Evolutionary conservation across 1,140 invertebrate species (phyloP).

Genomic region (Druon quercuslanigerum): DNA sequence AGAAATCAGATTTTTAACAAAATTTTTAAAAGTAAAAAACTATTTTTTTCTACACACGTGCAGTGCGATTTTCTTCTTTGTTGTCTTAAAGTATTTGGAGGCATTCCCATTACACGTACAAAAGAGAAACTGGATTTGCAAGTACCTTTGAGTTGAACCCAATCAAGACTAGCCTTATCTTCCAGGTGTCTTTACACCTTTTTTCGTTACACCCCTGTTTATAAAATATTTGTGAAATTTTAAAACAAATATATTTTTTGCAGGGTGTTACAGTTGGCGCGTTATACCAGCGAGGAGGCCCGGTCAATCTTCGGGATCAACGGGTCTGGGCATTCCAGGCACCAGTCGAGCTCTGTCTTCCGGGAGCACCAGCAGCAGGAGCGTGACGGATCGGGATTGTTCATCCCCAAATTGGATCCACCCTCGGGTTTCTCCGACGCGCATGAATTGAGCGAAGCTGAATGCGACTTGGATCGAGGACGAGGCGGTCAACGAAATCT

Average conservation of each 20-base stretch:
- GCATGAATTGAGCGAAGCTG: slow-evolving; percentile 77
- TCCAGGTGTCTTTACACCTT: too few species aligned
- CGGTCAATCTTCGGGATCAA: slow-evolving; percentile 71
- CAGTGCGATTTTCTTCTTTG: too few species aligned
- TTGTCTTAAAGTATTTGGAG: too few species aligned
- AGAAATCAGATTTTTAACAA: too few species aligned
- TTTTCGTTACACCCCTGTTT: too few species aligned
- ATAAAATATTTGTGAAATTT: background rate
- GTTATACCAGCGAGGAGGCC: slow-evolving; percentile 75
- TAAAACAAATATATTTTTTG: background rate
- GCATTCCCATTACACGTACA: too few species aligned
- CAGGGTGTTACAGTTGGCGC: slow-evolving; percentile 75
- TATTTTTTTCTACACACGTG: too few species aligned
- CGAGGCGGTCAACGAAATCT: slow-evolving; percentile 66
- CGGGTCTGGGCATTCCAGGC: slow-evolving; percentile 73
- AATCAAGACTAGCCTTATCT: too few species aligned
- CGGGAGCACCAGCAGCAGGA: slow-evolving; percentile 71
- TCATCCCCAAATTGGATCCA: slow-evolving; percentile 78
- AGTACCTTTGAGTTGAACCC: too few species aligned
- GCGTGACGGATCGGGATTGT: slow-evolving; percentile 76
- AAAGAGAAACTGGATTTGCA: too few species aligned
- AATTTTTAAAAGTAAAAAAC: too few species aligned
- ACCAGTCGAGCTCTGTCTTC: slow-evolving; percentile 73
- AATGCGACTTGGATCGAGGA: slow-evolving; percentile 73
- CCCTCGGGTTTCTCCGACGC: slow-evolving; percentile 78